These are phyloP conservation scores for Thymelicus sylvestris DNA, from an alignment of 2,888 invertebrate species.

Conservation along the genomic window DNA sequence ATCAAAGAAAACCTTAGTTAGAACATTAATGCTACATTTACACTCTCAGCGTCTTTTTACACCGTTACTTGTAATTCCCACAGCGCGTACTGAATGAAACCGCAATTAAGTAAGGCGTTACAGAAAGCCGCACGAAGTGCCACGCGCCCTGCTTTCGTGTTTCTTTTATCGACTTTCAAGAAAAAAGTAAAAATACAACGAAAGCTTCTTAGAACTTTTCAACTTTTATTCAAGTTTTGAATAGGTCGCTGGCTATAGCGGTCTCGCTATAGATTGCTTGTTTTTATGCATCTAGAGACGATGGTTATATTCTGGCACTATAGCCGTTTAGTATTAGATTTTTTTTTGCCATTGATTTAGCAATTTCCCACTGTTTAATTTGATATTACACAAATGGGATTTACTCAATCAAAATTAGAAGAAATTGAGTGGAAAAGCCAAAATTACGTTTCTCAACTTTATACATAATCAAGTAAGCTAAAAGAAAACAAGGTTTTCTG, in stretches of 20 bases:
- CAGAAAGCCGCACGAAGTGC: slow-evolving; percentile 28
- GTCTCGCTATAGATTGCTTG: slow-evolving; percentile 16
- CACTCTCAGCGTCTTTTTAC: background rate
- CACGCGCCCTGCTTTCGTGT: slow-evolving; percentile 27
- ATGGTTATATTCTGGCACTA: background rate
- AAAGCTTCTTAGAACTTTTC: slow-evolving; percentile 32
- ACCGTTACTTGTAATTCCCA: background rate
- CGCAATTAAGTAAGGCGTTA: slow-evolving; percentile 16
- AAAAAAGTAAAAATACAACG: slow-evolving; percentile 31
- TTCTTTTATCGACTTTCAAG: slow-evolving; percentile 33
- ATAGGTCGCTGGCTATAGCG: slow-evolving; percentile 11
- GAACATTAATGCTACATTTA: no score
- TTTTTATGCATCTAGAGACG: slow-evolving; percentile 12
- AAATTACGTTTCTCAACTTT: no score
- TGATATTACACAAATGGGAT: no score
- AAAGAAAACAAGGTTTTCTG: no score
- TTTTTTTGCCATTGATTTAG: no score
- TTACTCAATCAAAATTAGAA: no score
- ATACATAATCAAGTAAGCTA: no score
- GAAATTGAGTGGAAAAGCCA: no score
- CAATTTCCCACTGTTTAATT: no score
- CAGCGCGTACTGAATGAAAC: slow-evolving; percentile 16
- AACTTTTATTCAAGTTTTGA: slow-evolving; percentile 28
- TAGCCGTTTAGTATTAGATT: no score
- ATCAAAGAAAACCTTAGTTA: no score